Evolutionary conservation across 2,113 vertebrate species (phyloP).

Genomic region (Ammodytes marinus): DNA sequence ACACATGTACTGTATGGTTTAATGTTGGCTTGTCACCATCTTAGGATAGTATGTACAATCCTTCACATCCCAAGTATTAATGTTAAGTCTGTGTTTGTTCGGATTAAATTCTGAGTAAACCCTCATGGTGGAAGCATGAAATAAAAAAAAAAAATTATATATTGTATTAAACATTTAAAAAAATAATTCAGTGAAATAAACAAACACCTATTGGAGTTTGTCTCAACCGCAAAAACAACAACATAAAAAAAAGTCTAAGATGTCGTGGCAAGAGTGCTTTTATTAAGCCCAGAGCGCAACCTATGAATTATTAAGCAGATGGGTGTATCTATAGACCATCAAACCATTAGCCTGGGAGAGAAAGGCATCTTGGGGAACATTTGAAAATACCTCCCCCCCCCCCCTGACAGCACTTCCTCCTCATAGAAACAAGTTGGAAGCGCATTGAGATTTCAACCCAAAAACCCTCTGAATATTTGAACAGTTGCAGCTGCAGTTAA

Average conservation of each 20-base stretch:
- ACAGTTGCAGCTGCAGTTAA: slow-evolving; percentile 65
- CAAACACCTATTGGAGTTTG: slow-evolving; percentile 3
- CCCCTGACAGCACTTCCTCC: slow-evolving; percentile 62
- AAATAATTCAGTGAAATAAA: no score
- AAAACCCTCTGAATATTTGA: slow-evolving; percentile 78
- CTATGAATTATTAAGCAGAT: slow-evolving; percentile 83
- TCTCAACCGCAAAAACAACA: not conserved
- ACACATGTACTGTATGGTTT: no score
- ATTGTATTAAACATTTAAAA: no score
- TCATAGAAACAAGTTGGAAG: slow-evolving; percentile 73
- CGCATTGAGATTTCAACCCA: slow-evolving; percentile 56
- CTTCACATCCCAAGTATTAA: no score
- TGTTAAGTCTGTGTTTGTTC: no score
- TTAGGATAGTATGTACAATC: no score
- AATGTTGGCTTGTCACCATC: no score
- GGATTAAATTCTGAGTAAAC: not conserved
- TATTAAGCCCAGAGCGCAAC: slow-evolving; percentile 71
- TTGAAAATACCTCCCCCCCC: slow-evolving; percentile 69
- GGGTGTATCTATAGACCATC: slow-evolving; percentile 80
- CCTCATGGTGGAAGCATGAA: slow-evolving; percentile 18
- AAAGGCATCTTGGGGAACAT: slow-evolving; percentile 71
- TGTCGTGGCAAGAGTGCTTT: slow-evolving; percentile 63
- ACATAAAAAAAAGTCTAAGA: slow-evolving; percentile 50
- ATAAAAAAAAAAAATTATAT: not conserved
- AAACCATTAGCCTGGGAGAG: slow-evolving; percentile 80